Evolutionary conservation across 2,888 invertebrate species (phyloP).

Genomic region (Arrhopalites spinosus): DNA sequence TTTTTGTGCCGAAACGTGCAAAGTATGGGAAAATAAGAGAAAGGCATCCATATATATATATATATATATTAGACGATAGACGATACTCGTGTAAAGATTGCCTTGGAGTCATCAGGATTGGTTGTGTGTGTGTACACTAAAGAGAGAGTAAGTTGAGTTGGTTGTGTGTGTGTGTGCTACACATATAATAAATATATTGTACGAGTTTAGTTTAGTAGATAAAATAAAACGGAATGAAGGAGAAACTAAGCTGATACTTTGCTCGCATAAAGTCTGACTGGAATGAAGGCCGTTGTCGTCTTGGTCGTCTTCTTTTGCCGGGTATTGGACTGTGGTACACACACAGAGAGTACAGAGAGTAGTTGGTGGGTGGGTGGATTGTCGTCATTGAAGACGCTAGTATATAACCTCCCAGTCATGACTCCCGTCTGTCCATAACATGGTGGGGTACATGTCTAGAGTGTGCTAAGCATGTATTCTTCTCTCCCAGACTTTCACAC

Average conservation of each 20-base stretch:
- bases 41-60: too few species aligned
- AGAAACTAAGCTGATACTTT: background rate
- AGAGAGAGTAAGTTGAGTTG: background rate
- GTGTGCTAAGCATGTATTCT: too few species aligned
- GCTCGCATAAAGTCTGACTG: constrained; percentile 4
- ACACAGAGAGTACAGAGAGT: background rate
- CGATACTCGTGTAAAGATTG: too few species aligned
- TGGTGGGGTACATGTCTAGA: too few species aligned
- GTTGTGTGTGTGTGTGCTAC: background rate
- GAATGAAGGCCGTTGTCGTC: constrained; percentile 9
- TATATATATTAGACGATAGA: too few species aligned
- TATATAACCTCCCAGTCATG: too few species aligned
- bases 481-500: background rate
- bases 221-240: background rate
- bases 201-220: constrained; percentile 3
- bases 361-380: background rate
- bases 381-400: too few species aligned
- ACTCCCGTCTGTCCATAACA: too few species aligned
- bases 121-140: background rate
- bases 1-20: too few species aligned
- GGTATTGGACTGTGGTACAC: background rate
- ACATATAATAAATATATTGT: constrained; percentile 2
- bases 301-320: background rate
- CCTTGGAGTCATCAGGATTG: too few species aligned
- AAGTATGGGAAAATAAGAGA: too few species aligned